Base-by-base conservation (phyloP, 2,888 invertebrate genomes). In the Heliconius aoede region DNA sequence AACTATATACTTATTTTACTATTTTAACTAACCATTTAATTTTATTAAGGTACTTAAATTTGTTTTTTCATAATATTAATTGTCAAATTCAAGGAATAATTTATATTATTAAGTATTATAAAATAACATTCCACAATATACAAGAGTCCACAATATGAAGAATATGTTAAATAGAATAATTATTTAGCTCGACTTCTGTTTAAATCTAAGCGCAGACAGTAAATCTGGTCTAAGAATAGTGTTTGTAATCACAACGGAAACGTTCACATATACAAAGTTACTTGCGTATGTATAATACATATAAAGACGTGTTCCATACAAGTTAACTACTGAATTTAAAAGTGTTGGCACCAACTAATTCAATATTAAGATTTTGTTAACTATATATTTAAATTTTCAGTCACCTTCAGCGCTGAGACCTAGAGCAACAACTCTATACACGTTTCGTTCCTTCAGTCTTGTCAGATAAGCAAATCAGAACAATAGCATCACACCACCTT, bases 201-300 rank as follows among this genome's bases (percentile, higher is more conserved):
- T 61, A 61, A 61, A 72, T 26, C 28, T 60, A 26, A 40, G 21
- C 30, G 40, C 28, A 55, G 36, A 32, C 58, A 36, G 71, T 58
- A 55, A 58, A 72, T 58, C 26, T 40, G 36, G 21, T 72, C 68
- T 74, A 77, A 78, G 62, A 78, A 78, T 78, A 77, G 74, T 73
- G 75, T 72, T 76, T 77, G 77, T 76, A 79, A 78, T 79, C 79
- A 79, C 79, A 81, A 80, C 80, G 80, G 82, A 79, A 79, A 80
- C 80, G 81, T 82, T 79, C 76, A 81, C 74, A 77, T 81, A 78
- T 77, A 76, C 81, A 79, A 84, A 83, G 82, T 83, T 83, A 78
- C 80, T 79, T 78, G 76, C 79, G 81, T 79, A 65, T 15, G 15
- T 65, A 40, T 40, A 40, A 7, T 28, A 28, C 15, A 28, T 26